These are phyloP conservation scores for Paedocypris micromegethes DNA, from an alignment of 2,797 vertebrate genomes.

Conservation along the genomic window DNA sequence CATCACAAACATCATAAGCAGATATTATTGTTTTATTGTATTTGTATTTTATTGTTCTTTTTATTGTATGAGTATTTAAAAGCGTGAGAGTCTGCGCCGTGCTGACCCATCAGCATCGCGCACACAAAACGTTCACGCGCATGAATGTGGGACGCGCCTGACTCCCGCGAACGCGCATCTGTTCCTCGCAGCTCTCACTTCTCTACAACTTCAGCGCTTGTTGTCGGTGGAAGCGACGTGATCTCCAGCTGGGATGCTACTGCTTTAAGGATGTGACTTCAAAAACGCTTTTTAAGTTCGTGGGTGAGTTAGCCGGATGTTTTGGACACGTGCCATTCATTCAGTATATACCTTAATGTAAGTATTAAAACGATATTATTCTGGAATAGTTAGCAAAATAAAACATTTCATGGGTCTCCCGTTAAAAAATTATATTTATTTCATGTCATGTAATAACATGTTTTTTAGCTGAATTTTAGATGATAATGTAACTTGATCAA, in stretches of 20 bases:
- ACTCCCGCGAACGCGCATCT: slow-evolving; percentile 5
- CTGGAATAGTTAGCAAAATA: no score
- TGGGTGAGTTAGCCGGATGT: slow-evolving; percentile 7
- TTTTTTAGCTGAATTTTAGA: no score
- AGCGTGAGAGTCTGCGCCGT: no score
- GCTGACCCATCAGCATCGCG: no score
- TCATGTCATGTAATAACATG: no score
- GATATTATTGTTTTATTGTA: neutral
- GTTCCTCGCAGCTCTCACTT: slow-evolving; percentile 1
- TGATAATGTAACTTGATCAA: no score
- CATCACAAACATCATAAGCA: neutral
- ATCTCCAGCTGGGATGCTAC: slow-evolving; percentile 2
- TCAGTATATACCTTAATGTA: slow-evolving; percentile 31
- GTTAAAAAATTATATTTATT: no score
- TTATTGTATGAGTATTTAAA: no score
- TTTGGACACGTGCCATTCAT: slow-evolving; percentile 9
- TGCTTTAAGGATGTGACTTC: neutral
- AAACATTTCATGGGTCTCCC: no score
- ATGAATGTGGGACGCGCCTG: slow-evolving; percentile 9
- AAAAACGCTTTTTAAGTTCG: slow-evolving; percentile 1
- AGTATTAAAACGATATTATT: slow-evolving; percentile 11
- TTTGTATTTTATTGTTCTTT: no score
- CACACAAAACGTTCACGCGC: no score
- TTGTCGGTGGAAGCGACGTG: neutral
- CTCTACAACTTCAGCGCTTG: slow-evolving; percentile 13